phyloP scores from a whole-genome alignment of 1,140 invertebrate species.

The Drosophila nebulosa region DNA sequence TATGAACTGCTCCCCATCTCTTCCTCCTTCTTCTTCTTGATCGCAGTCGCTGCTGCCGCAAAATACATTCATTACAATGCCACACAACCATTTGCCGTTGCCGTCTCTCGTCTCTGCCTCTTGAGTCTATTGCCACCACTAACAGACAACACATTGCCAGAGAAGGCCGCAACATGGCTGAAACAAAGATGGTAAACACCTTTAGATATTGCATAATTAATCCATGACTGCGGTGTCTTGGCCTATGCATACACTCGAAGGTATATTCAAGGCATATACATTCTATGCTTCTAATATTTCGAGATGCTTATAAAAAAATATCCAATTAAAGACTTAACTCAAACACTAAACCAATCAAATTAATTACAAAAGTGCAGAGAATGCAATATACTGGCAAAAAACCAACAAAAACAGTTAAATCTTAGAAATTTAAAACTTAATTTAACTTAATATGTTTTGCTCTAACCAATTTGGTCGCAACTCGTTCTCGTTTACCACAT shows the following conservation, averaged over 20 bases:
- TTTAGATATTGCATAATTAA: not conserved
- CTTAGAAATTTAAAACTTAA: no score
- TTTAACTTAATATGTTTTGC: no score
- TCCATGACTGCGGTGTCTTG: not conserved
- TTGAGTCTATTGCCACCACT: slow-evolving; percentile 12
- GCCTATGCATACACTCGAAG: not conserved
- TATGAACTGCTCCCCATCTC: slow-evolving; percentile 15
- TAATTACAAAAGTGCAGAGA: no score
- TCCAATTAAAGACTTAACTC: no score
- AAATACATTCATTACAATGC: slow-evolving; percentile 58
- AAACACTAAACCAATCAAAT: no score
- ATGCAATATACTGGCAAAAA: no score
- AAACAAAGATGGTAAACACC: not conserved
- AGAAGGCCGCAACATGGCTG: not conserved
- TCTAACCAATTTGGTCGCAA: no score
- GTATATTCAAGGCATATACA: not conserved
- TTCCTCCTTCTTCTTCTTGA: no score
- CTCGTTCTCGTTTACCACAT: no score
- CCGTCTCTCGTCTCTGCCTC: not conserved
- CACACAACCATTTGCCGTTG: slow-evolving; percentile 36
- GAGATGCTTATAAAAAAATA: no score
- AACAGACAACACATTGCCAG: slow-evolving; percentile 14
- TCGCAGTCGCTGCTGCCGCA: slow-evolving; percentile 15
- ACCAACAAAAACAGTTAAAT: no score
- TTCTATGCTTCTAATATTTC: no score